Percentiles rank a stretch among this genome's conserved stretches.
Evolutionary conservation across 2,113 vertebrate species (phyloP).

Genomic region (Clarias gariepinus): DNA sequence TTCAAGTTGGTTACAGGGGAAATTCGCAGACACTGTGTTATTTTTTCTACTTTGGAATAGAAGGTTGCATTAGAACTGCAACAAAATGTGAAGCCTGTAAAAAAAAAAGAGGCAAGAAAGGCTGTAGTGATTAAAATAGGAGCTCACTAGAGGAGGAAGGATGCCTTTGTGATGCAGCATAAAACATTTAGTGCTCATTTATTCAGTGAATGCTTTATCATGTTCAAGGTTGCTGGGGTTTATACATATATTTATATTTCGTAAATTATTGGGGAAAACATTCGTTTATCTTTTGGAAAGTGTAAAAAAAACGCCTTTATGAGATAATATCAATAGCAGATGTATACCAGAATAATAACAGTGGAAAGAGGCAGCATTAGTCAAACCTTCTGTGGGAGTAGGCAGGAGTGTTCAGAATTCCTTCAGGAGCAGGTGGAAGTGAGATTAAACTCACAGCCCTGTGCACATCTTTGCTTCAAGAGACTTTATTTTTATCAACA

Average conservation of each 20-base stretch:
- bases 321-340: no score
- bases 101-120: not conserved
- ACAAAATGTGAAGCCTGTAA: not conserved
- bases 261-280: not conserved
- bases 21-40: not conserved
- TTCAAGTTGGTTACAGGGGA: not conserved
- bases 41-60: not conserved
- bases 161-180: not conserved
- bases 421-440: not conserved
- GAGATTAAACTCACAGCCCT: not conserved
- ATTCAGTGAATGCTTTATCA: not conserved
- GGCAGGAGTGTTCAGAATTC: not conserved
- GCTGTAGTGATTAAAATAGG: not conserved
- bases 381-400: not conserved
- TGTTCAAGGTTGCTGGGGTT: not conserved
- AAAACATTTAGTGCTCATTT: not conserved
- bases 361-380: not conserved
- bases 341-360: not conserved
- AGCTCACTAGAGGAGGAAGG: not conserved
- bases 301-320: no score
- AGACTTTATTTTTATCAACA: not conserved
- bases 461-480: not conserved
- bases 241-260: no score
- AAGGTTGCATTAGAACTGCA: not conserved
- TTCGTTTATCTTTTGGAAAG: not conserved